phyloP scores from a whole-genome alignment of 2,888 invertebrate species.

The Rhyacophila evoluta region DNA sequence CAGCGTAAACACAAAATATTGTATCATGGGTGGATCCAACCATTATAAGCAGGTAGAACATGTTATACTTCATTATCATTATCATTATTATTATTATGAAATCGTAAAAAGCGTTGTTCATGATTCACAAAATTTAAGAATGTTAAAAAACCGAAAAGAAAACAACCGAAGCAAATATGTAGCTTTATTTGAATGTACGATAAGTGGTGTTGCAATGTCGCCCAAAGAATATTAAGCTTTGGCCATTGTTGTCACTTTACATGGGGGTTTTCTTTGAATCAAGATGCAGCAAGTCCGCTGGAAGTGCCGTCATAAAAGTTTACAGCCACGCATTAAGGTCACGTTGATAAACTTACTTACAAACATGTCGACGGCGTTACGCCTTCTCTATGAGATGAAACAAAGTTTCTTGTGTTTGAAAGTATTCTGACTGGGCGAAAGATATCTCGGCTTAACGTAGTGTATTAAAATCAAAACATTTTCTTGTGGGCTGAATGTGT shows the following conservation, averaged over 20 bases:
- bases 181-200: neutral
- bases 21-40: no score
- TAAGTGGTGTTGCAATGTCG: neutral
- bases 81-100: no score
- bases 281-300: conserved; percentile 27
- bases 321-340: conserved; percentile 46
- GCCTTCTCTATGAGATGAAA: neutral
- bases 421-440: neutral
- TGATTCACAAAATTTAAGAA: no score
- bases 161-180: neutral
- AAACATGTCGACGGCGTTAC: neutral
- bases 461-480: neutral
- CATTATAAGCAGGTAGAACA: no score
- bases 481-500: no score
- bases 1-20: no score
- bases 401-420: neutral
- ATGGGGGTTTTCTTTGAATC: conserved; percentile 12
- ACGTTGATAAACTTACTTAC: conserved; percentile 37
- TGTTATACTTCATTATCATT: no score
- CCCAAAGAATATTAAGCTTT: neutral
- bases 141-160: neutral
- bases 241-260: neutral
- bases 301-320: conserved; percentile 39
- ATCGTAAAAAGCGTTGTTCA: no score
- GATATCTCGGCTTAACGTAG: neutral